A percentile compares a stretch with the other conserved stretches of the same genome.
Evolutionary conservation across 1,140 invertebrate genomes (phyloP).

Genomic region (Pollicipes pollicipes): DNA sequence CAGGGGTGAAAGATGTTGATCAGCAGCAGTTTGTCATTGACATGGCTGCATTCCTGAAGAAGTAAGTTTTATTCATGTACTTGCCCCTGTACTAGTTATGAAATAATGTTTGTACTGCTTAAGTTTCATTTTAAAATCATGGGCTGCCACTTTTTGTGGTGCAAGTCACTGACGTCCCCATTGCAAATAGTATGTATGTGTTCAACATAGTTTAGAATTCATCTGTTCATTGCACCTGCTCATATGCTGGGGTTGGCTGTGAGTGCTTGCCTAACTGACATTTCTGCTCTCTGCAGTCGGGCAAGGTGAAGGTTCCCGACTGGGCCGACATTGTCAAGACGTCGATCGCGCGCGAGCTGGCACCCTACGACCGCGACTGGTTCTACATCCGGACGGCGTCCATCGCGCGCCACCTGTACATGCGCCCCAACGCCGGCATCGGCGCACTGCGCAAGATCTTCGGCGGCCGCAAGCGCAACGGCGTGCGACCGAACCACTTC

Average conservation of each 20-base stretch:
- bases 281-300: constrained; percentile 46
- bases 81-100: no score
- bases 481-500: constrained; percentile 86
- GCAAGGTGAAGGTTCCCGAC: constrained; percentile 92
- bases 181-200: not conserved
- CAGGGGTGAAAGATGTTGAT: constrained; percentile 85
- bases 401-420: constrained; percentile 83
- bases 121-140: not conserved
- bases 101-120: no score
- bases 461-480: constrained; percentile 82
- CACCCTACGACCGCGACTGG: constrained; percentile 96
- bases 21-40: constrained; percentile 91
- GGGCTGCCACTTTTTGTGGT: not conserved
- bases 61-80: no score
- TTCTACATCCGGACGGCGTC: constrained; percentile 87
- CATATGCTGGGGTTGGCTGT: not conserved
- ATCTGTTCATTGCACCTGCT: constrained; percentile 7
- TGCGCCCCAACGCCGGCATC: constrained; percentile 82
- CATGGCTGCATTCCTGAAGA: constrained; percentile 88
- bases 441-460: constrained; percentile 91
- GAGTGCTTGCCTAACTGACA: constrained; percentile 5
- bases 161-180: not conserved
- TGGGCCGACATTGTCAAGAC: constrained; percentile 94
- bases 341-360: constrained; percentile 64
- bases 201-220: not conserved